These are phyloP conservation scores for Itoplectis maculator DNA, from an alignment of 2,888 invertebrate genomes.

Conservation along the genomic window DNA sequence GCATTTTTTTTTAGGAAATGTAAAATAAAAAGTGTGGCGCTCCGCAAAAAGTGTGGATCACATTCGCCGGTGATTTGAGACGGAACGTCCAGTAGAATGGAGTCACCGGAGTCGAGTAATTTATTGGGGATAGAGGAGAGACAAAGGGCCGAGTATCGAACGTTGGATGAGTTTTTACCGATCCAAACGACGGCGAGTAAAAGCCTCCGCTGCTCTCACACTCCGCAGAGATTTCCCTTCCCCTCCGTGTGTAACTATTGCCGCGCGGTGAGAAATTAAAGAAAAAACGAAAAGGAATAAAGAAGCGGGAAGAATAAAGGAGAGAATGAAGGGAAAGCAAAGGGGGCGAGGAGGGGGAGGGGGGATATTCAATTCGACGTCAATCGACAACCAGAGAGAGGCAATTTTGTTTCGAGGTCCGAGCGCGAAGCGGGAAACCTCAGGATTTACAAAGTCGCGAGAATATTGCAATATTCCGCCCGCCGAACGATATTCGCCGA, in stretches of 20 bases:
- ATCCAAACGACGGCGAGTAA: slow-evolving; percentile 57
- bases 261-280: neutral
- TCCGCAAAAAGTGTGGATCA: no score
- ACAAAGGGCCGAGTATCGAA: slow-evolving; percentile 72
- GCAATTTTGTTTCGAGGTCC: slow-evolving; percentile 39
- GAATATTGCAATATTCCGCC: slow-evolving; percentile 11
- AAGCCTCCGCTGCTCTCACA: slow-evolving; percentile 27
- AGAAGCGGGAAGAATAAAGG: slow-evolving; percentile 3
- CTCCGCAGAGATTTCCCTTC: slow-evolving; percentile 7
- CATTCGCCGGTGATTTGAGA: no score
- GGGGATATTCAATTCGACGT: slow-evolving; percentile 42
- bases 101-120: slow-evolving; percentile 71
- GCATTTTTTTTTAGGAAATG: no score
- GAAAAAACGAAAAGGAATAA: slow-evolving; percentile 6
- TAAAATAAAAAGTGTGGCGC: no score
- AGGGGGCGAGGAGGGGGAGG: neutral
- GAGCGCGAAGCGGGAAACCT: neutral
- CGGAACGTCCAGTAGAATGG: neutral
- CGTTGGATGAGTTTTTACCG: slow-evolving; percentile 64
- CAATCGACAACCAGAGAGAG: slow-evolving; percentile 46
- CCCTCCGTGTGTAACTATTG: neutral
- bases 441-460: slow-evolving; percentile 1
- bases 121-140: slow-evolving; percentile 73
- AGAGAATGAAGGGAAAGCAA: slow-evolving; percentile 8
- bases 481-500: no score